Percentiles rank a stretch among this genome's conserved stretches.
Conservation (phyloP, 2,113 vertebrate genomes). For the Heterocephalus glaber region DNA sequence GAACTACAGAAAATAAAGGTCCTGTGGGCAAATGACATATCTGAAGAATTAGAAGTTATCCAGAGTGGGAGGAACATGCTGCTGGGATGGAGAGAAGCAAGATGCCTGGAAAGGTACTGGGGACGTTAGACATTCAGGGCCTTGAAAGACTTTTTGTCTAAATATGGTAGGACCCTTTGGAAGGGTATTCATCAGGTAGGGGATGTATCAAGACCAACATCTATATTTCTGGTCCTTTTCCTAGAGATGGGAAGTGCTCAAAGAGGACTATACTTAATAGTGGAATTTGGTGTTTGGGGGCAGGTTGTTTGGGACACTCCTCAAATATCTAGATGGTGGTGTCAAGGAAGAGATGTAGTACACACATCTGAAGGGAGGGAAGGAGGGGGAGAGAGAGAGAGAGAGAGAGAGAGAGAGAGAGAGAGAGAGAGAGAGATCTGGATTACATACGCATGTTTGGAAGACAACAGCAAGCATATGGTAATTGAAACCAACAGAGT, state of each 20-base stretch:
- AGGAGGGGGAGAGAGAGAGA: not conserved
- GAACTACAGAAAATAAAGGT: not conserved
- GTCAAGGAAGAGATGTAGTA: not conserved
- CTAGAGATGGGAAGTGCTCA: not conserved
- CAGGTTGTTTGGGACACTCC: not conserved
- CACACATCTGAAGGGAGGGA: not conserved
- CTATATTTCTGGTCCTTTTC: not conserved
- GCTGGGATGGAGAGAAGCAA: not conserved
- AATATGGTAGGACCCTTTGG: not conserved
- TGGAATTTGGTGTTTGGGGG: not conserved
- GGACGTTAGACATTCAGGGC: not conserved
- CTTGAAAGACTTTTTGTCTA: not conserved
- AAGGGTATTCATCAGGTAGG: not conserved
- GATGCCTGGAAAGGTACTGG: not conserved
- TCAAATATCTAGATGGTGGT: not conserved
- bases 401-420: not conserved
- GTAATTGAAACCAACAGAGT: not conserved
- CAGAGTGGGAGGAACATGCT: not conserved
- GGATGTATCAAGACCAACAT: not conserved
- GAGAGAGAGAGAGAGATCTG: not conserved
- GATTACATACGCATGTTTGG: not conserved
- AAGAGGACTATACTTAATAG: not conserved
- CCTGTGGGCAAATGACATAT: not conserved
- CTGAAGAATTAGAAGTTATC: not conserved
- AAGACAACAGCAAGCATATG: not conserved